Conservation (phyloP, 37 sponge, comb jelly and placozoan species). For the Crambe crambe region DNA sequence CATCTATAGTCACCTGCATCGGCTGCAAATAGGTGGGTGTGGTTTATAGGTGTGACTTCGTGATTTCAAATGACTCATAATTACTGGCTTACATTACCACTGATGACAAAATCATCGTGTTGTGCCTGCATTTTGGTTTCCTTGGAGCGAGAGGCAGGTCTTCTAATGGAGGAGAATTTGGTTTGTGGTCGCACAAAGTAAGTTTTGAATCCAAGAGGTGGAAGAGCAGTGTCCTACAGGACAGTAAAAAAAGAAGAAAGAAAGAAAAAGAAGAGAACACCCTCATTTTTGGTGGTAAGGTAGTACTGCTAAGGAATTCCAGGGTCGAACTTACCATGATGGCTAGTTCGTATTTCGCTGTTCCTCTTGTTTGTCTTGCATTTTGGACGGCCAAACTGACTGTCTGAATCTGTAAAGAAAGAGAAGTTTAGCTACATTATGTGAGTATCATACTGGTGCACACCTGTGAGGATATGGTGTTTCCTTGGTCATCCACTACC, state of each 20-base stretch:
- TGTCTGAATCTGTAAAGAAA: background rate
- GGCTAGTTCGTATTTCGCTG: background rate
- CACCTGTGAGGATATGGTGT: background rate
- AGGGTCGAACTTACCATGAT: background rate
- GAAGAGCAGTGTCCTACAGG: too few species aligned
- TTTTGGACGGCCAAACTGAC: background rate
- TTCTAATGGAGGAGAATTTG: background rate
- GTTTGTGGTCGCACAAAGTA: conserved; percentile 40
- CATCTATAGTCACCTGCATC: conserved; percentile 42
- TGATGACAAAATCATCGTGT: background rate
- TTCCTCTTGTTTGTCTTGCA: background rate
- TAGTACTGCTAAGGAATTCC: too few species aligned
- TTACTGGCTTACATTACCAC: background rate
- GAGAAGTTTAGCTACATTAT: background rate
- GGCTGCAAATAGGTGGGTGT: background rate
- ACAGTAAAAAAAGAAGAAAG: too few species aligned
- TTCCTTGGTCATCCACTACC: background rate
- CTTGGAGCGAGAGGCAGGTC: background rate
- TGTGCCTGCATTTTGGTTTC: background rate
- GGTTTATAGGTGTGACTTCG: background rate
- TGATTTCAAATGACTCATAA: too few species aligned
- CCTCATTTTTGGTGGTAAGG: too few species aligned
- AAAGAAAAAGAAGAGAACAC: too few species aligned
- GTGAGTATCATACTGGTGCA: too few species aligned
- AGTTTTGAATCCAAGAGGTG: conserved; percentile 61